Conservation (phyloP, 2,888 invertebrate genomes). For the Nyleta sp. region DNA sequence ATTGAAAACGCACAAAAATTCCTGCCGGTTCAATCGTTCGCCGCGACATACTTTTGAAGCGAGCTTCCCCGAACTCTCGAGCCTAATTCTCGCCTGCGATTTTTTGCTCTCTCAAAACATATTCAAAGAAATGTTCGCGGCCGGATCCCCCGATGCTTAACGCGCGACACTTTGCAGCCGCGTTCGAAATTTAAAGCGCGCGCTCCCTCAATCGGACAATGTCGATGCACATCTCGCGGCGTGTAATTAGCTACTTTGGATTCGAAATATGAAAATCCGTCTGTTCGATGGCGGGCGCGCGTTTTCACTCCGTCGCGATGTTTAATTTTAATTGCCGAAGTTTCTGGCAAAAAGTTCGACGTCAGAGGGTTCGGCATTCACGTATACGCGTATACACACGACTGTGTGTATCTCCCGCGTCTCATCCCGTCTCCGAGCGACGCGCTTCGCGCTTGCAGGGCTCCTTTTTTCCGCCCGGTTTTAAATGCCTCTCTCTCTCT, state of each 20-base stretch:
- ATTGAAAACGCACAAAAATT: too few relatives aligned
- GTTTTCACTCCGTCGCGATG: slow-evolving; percentile 52
- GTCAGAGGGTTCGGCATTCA: slow-evolving; percentile 11
- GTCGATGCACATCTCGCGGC: slow-evolving; percentile 31
- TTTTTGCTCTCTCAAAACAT: too few relatives aligned
- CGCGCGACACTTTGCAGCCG: slow-evolving; percentile 34
- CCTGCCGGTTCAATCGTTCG: slow-evolving; percentile 17
- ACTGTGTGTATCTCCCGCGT: slow-evolving; percentile 77
- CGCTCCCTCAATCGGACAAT: slow-evolving; percentile 40
- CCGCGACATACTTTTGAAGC: slow-evolving; percentile 28
- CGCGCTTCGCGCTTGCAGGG: too few relatives aligned
- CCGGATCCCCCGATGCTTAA: slow-evolving; percentile 31
- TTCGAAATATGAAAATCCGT: slow-evolving; percentile 49
- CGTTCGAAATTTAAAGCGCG: slow-evolving; percentile 26
- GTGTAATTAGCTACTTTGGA: slow-evolving; percentile 58
- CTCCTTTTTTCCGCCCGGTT: slow-evolving; percentile 79
- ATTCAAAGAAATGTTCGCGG: slow-evolving; percentile 36
- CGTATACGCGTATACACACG: too few relatives aligned
- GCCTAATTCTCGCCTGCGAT: neutral
- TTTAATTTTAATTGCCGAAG: slow-evolving; percentile 68
- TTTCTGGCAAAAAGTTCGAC: slow-evolving; percentile 61
- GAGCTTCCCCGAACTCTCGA: neutral
- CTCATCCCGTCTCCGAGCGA: too few relatives aligned
- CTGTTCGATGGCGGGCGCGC: slow-evolving; percentile 48
- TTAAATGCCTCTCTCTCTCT: slow-evolving; percentile 78